Percentiles rank a stretch among this genome's conserved stretches.
Evolutionary conservation across 2,113 vertebrate species (phyloP).

Genomic region (Protobothrops flavoviridis): DNA sequence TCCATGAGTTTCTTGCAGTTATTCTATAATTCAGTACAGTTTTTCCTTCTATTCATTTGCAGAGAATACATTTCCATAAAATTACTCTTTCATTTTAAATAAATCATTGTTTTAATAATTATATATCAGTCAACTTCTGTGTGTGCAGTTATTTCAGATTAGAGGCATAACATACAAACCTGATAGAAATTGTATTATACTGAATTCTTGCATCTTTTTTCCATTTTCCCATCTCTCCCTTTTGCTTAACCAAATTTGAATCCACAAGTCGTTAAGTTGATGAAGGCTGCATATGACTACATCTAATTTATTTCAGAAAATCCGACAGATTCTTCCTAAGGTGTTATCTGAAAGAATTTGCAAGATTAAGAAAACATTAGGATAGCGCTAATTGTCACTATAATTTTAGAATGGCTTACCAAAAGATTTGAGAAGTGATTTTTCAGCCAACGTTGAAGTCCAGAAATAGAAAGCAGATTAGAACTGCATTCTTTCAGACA

Average conservation of each 20-base stretch:
- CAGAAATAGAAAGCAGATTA: conserved; percentile 40
- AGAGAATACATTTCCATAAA: background rate
- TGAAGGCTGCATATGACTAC: background rate
- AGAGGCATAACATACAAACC: background rate
- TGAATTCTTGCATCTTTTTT: background rate
- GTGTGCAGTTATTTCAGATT: background rate
- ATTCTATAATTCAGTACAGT: background rate
- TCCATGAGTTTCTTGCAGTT: background rate
- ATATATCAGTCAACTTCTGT: background rate
- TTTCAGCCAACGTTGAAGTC: conserved; percentile 59
- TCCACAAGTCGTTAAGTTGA: background rate
- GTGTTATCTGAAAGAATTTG: background rate
- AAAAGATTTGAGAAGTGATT: conserved; percentile 60
- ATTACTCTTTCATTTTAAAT: background rate
- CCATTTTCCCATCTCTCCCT: background rate
- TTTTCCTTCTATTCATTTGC: background rate
- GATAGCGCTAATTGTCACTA: background rate
- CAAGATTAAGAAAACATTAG: background rate
- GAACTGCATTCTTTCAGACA: conserved; percentile 62
- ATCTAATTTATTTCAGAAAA: background rate
- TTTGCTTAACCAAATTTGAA: background rate
- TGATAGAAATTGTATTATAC: background rate
- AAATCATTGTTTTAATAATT: background rate
- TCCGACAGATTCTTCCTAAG: background rate
- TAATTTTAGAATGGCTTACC: conserved; percentile 41